A percentile compares a stretch with the other conserved stretches of the same genome.
These are phyloP conservation scores for Rhodinocichla rosea DNA, from an alignment of 2,113 vertebrate genomes.

Conservation along the genomic window DNA sequence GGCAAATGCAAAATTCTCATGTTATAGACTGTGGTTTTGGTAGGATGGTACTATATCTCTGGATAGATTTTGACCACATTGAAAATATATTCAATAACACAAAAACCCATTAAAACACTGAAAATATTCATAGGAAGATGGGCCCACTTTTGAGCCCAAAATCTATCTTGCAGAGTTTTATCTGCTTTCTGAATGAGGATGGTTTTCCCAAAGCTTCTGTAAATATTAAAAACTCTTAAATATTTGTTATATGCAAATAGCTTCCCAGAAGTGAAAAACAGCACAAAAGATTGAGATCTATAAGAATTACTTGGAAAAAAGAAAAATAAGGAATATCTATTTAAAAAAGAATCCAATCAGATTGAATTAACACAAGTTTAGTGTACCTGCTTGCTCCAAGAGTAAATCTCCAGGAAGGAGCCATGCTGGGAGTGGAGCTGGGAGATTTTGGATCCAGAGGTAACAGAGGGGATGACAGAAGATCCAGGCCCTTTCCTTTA, in stretches of 20 bases:
- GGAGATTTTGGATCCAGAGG: neutral
- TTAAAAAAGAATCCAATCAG: neutral
- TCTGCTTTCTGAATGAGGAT: neutral
- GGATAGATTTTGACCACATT: neutral
- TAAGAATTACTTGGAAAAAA: neutral
- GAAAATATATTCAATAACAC: neutral
- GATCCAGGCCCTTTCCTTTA: slow-evolving; percentile 7
- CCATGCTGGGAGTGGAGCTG: neutral
- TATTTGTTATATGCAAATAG: neutral
- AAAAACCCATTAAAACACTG: neutral
- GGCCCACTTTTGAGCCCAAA: neutral
- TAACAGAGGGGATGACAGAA: neutral
- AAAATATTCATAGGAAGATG: neutral
- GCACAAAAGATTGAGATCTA: neutral
- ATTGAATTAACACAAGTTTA: neutral
- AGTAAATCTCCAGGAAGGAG: neutral
- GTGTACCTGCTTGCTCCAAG: neutral
- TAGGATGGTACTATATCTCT: neutral
- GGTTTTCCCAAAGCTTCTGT: neutral
- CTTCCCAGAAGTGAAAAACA: neutral
- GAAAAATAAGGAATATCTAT: neutral
- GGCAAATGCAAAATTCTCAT: neutral
- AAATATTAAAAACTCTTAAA: neutral
- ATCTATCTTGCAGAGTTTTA: neutral
- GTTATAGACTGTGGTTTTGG: neutral